phyloP scores from a whole-genome alignment of 2,888 invertebrate genomes.

The Cephus pulcher region DNA sequence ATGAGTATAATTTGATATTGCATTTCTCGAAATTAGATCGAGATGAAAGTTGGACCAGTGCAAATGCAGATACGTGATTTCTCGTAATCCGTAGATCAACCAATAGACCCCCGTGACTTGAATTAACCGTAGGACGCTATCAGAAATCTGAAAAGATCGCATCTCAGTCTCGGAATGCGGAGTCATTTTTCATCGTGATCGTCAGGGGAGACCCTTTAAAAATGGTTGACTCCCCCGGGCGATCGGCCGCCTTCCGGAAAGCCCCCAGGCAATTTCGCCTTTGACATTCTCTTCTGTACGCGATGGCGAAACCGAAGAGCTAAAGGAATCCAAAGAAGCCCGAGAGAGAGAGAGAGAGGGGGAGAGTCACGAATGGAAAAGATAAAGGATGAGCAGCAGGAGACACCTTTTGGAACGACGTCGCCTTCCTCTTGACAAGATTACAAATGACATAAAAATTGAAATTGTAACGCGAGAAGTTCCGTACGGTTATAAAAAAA shows the following conservation, averaged over 20 bases:
- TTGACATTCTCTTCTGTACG: neutral
- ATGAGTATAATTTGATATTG: neutral
- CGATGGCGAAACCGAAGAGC: neutral
- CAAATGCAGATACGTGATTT: neutral
- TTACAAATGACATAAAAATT: neutral
- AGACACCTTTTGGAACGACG: neutral
- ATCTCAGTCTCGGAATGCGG: neutral
- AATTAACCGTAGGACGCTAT: neutral
- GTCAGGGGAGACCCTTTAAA: neutral
- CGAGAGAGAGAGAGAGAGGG: neutral
- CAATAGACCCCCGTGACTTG: neutral
- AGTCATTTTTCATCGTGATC: slow-evolving; percentile 5
- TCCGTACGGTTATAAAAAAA: neutral
- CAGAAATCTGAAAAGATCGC: neutral
- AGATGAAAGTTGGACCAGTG: neutral
- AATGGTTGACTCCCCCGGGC: slow-evolving; percentile 1
- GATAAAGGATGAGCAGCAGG: neutral
- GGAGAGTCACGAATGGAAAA: neutral
- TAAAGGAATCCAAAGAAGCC: neutral
- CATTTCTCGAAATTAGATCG: neutral
- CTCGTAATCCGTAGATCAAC: neutral
- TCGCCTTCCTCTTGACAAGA: neutral
- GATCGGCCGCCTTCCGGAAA: slow-evolving; percentile 17
- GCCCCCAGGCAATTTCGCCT: slow-evolving; percentile 30
- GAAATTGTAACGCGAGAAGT: neutral